phyloP scores from a whole-genome alignment of 2,797 vertebrate genomes.

The Enteromius radiatus region DNA sequence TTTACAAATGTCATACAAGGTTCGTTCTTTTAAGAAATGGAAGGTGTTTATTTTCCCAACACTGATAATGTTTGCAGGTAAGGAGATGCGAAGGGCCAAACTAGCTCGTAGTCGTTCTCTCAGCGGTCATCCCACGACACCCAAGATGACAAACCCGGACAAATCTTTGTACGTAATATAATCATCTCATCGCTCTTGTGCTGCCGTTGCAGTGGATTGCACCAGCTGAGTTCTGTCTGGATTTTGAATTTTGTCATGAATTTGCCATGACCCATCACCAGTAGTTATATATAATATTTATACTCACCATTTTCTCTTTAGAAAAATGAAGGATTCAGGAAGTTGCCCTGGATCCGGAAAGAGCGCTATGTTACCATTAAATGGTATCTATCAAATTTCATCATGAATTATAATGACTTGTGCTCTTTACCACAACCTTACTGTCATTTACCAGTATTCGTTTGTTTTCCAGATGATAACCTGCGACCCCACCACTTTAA shows the following conservation, averaged over 20 bases:
- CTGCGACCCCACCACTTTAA: conserved; percentile 77
- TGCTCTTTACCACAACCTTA: not conserved
- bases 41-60: not conserved
- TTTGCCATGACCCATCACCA: not conserved
- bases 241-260: not conserved
- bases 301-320: conserved; percentile 55
- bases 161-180: conserved; percentile 73
- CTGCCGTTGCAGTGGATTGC: not conserved
- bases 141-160: conserved; percentile 86
- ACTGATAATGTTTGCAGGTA: conserved; percentile 77
- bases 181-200: not conserved
- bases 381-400: conserved; percentile 65
- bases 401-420: not conserved
- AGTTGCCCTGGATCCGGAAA: conserved; percentile 69
- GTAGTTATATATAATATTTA: not conserved
- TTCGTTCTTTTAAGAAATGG: not conserved
- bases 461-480: conserved; percentile 81
- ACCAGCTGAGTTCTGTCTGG: not conserved
- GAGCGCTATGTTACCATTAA: conserved; percentile 69
- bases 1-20: not conserved
- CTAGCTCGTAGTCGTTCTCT: conserved; percentile 93
- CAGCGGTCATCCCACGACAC: conserved; percentile 86
- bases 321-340: conserved; percentile 75
- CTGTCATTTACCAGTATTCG: not conserved
- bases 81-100: conserved; percentile 92